A percentile compares a stretch with the other conserved stretches of the same genome.
Conservation (phyloP, 2,888 invertebrate genomes). For the Endomychus coccineus region DNA sequence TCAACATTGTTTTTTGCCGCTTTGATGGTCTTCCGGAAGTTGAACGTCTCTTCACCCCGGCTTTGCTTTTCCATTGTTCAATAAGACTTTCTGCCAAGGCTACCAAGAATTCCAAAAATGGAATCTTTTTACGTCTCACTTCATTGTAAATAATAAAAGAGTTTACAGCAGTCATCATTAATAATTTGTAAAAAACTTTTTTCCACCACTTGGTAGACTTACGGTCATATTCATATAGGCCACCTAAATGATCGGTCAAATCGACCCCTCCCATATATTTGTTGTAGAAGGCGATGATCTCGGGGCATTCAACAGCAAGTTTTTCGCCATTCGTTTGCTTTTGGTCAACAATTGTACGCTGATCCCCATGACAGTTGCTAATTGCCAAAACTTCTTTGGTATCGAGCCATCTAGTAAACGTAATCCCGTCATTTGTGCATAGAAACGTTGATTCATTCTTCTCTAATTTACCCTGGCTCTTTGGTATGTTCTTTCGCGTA, state of each 20-base stretch:
- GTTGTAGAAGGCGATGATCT: constrained; percentile 23
- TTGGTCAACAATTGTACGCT: constrained; percentile 16
- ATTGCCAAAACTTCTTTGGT: constrained; percentile 29
- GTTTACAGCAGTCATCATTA: constrained; percentile 3
- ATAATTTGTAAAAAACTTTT: constrained; percentile 14
- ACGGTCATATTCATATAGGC: constrained; percentile 16
- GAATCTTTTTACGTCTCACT: constrained; percentile 1
- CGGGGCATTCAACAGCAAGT: constrained; percentile 21
- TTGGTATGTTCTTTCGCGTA: background rate
- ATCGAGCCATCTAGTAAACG: constrained; percentile 22
- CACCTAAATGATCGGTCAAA: constrained; percentile 26
- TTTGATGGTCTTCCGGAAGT: constrained; percentile 3
- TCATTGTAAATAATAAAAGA: constrained; percentile 1
- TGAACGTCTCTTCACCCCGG: background rate
- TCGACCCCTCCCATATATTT: constrained; percentile 28
- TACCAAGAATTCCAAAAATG: constrained; percentile 3
- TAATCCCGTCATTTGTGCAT: background rate
- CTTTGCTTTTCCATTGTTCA: background rate
- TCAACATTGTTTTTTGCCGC: background rate
- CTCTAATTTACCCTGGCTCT: constrained; percentile 2
- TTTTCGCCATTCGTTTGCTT: constrained; percentile 29
- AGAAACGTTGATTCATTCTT: background rate
- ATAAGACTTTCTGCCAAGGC: constrained; percentile 1
- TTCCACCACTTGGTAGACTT: constrained; percentile 16
- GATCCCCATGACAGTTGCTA: constrained; percentile 28